Base-by-base conservation (phyloP, 2,113 vertebrate species). In the Silurus asotus region DNA sequence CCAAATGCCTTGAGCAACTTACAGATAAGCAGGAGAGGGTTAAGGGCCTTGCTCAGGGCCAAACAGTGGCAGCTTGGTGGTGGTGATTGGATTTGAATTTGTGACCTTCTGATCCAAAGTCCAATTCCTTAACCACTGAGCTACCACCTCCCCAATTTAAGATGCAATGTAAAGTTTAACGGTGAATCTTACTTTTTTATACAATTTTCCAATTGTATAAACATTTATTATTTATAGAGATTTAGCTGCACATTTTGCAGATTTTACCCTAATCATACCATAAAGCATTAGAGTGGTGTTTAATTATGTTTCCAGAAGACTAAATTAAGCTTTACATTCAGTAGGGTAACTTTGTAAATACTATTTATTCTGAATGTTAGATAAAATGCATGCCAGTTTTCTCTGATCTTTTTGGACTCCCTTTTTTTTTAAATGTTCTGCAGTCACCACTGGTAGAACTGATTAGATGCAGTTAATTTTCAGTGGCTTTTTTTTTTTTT, bases 381-480 rank as follows among this genome's bases (percentile, higher is more conserved):
- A 25, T 45, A 17, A 45, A 15, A 70, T 70, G 45, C 67, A 45
- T 78, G 76, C 53, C n/a, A 78, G 23, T 25, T 55, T 56, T 8
- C 53, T 48, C 53, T 55, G 13, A 28, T 28, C 6, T n/a, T 55
- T 77, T 55, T 55, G 8, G 9, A 56, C n/a, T 14, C 53, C n/a
- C 10, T 9, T 8, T 10, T 37, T 37, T 37, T 56, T 55, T 28
- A 77, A 77, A 55, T 4, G 10, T 76, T 77, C 51, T 25, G n/a
- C 11, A 17, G 75, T 25, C 65, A 88, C 53, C 77, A 85, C 70
- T 82, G 84, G 69, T 70, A 82, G 15, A 45, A 81, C 83, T 86
- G 28, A 87, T 87, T 87, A 86, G 84, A 69, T 56, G 81, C 59
- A 85, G 67, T 13, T 58, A 85, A 87, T 87, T 55, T 49, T 78